These are phyloP conservation scores for Bugula neritina DNA, from an alignment of 2,888 invertebrate species.

Conservation along the genomic window DNA sequence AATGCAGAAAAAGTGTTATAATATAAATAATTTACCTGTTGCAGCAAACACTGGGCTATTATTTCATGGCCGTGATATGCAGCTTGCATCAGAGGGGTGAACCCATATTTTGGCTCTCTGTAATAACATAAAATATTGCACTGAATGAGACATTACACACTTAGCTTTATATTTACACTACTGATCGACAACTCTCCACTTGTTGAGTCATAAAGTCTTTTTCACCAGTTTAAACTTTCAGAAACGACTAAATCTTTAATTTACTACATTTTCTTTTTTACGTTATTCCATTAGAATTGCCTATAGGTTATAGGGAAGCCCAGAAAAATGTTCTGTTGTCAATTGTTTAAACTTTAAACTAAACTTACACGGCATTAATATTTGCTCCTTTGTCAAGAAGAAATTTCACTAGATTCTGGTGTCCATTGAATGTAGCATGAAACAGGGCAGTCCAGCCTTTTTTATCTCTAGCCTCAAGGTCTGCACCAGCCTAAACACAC, in stretches of 20 bases:
- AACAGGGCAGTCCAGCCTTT: slow-evolving; percentile 54
- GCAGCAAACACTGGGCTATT: slow-evolving; percentile 51
- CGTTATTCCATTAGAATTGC: no score
- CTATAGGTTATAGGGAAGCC: no score
- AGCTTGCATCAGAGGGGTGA: slow-evolving; percentile 54
- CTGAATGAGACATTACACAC: no score
- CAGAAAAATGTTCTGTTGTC: no score
- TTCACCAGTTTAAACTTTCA: no score
- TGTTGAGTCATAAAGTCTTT: no score
- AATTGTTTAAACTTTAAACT: no score
- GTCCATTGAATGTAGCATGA: slow-evolving; percentile 54
- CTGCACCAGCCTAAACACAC: slow-evolving; percentile 45
- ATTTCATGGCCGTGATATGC: slow-evolving; percentile 53
- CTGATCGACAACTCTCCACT: no score
- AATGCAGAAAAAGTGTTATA: no score
- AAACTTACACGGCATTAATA: slow-evolving; percentile 47
- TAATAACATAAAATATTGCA: slow-evolving; percentile 1
- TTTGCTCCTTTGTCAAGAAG: slow-evolving; percentile 52
- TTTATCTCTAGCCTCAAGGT: slow-evolving; percentile 51
- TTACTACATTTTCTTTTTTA: no score
- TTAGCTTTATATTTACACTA: not conserved
- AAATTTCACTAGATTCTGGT: slow-evolving; percentile 53
- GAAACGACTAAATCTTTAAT: no score
- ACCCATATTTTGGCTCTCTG: slow-evolving; percentile 34
- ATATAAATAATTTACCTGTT: slow-evolving; percentile 50